These are phyloP conservation scores for Stegophylla sp. DNA, from an alignment of 2,888 invertebrate species.

Conservation along the genomic window DNA sequence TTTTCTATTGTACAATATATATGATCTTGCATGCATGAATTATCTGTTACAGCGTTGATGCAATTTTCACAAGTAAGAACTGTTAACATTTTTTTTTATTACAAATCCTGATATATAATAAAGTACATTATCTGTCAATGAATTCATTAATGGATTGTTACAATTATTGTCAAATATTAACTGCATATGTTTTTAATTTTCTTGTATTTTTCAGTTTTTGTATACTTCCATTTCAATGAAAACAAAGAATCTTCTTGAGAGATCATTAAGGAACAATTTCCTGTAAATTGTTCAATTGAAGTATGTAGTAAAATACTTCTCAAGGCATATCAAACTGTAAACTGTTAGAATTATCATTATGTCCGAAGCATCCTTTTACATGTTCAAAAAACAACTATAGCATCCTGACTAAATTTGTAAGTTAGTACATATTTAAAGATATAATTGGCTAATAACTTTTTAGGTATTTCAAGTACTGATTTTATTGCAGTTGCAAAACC, in stretches of 20 bases:
- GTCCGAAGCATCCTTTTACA: not conserved
- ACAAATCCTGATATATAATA: not conserved
- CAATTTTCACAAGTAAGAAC: too few relatives aligned
- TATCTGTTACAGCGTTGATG: too few relatives aligned
- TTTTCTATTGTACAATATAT: too few relatives aligned
- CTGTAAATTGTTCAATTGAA: not conserved
- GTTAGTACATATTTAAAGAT: not conserved
- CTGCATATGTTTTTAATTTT: not conserved
- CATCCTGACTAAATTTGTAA: conserved; percentile 12
- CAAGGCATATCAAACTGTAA: not conserved
- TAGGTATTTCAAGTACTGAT: too few relatives aligned
- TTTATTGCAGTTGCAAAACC: too few relatives aligned
- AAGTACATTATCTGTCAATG: not conserved
- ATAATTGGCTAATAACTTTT: too few relatives aligned
- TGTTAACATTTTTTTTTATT: too few relatives aligned
- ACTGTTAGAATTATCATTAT: conserved; percentile 3
- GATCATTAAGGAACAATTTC: not conserved
- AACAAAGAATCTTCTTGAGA: not conserved
- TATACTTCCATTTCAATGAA: not conserved
- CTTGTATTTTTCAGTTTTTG: not conserved
- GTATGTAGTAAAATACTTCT: conserved; percentile 3
- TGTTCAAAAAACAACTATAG: not conserved
- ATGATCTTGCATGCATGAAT: too few relatives aligned
- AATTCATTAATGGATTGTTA: not conserved
- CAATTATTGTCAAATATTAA: not conserved